Evolutionary conservation across 2,113 vertebrate species (phyloP).

Genomic region (Ptychochromis oligacanthus): DNA sequence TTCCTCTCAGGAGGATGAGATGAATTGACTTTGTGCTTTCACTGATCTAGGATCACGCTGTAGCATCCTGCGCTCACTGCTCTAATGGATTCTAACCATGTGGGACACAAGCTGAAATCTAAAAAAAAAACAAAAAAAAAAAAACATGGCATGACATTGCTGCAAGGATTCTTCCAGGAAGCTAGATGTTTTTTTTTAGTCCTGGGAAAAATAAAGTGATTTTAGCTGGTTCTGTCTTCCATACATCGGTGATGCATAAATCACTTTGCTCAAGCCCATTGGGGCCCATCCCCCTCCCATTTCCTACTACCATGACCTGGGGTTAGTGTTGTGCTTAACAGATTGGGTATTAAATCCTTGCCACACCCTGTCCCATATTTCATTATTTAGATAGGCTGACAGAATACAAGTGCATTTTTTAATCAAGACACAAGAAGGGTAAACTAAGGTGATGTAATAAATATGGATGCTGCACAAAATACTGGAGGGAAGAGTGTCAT

Average conservation of each 20-base stretch:
- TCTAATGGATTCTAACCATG: constrained; percentile 41
- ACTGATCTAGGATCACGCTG: constrained; percentile 15
- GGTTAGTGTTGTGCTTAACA: constrained; percentile 49
- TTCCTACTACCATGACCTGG: constrained; percentile 30
- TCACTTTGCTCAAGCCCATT: constrained; percentile 20
- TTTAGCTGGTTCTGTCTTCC: constrained; percentile 31
- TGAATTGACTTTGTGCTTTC: constrained; percentile 42
- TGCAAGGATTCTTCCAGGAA: constrained; percentile 8
- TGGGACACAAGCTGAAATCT: constrained; percentile 33
- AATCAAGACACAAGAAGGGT: constrained; percentile 27
- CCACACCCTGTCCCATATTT: constrained; percentile 49
- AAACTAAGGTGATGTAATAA: constrained; percentile 38
- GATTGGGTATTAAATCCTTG: constrained; percentile 61
- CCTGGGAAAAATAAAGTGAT: constrained; percentile 13
- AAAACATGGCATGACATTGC: constrained; percentile 2
- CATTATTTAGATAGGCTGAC: constrained; percentile 59
- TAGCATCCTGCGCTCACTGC: constrained; percentile 21
- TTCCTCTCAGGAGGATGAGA: constrained; percentile 28
- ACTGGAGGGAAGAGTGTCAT: not conserved
- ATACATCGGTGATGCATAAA: constrained; percentile 32
- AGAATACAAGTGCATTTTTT: constrained; percentile 51
- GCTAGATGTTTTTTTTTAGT: constrained; percentile 6
- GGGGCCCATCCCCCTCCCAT: not conserved
- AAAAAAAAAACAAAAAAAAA: constrained; percentile 11
- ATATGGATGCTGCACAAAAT: constrained; percentile 40